A percentile compares a stretch with the other conserved stretches of the same genome.
These are phyloP conservation scores for Larimichthys crocea DNA, from an alignment of 2,113 vertebrate species.

Conservation along the genomic window DNA sequence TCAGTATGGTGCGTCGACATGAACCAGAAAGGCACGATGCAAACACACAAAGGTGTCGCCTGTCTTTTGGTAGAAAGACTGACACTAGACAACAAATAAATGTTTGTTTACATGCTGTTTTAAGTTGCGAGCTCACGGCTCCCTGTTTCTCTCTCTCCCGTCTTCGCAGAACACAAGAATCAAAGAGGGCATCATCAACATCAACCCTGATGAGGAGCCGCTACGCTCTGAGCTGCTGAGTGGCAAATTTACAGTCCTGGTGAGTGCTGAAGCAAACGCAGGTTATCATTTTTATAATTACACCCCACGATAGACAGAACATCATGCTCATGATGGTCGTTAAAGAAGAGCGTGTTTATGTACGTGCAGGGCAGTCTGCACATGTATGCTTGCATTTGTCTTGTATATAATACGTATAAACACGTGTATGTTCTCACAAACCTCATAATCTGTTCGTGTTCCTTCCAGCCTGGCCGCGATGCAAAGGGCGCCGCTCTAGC, in stretches of 20 bases:
- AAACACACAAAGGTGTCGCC: neutral
- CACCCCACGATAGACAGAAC: neutral
- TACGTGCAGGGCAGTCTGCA: neutral
- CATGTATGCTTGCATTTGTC: neutral
- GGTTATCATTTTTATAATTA: slow-evolving; percentile 3
- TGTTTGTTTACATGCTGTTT: neutral
- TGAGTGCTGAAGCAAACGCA: slow-evolving; percentile 63
- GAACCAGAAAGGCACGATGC: neutral
- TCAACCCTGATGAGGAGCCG: slow-evolving; percentile 86
- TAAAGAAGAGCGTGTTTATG: neutral
- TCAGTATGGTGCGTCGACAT: neutral
- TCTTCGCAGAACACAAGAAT: slow-evolving; percentile 84
- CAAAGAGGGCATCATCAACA: slow-evolving; percentile 87
- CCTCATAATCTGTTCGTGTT: slow-evolving; percentile 7
- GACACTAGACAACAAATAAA: no score
- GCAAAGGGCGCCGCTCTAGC: slow-evolving; percentile 86
- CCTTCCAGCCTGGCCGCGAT: slow-evolving; percentile 83
- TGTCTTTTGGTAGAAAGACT: neutral
- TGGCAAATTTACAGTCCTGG: slow-evolving; percentile 88
- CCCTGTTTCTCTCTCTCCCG: neutral
- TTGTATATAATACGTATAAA: no score
- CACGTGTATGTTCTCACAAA: neutral
- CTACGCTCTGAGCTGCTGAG: slow-evolving; percentile 84
- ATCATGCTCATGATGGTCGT: neutral
- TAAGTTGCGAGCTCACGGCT: neutral